Evolutionary conservation across 2,797 vertebrate species (phyloP).

Genomic region (Eospalax fontanierii): DNA sequence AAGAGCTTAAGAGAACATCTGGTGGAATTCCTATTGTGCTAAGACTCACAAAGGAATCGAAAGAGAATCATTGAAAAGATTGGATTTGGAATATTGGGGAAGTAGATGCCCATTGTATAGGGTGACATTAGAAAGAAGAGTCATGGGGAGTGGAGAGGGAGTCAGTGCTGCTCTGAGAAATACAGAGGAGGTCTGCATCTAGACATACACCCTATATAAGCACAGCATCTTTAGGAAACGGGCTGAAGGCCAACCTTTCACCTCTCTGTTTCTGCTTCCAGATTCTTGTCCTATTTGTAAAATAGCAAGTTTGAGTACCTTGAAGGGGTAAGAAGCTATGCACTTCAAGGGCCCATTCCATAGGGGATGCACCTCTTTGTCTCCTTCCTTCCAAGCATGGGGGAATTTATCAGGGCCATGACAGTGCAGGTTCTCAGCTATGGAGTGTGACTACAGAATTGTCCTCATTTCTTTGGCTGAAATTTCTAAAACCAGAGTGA

Average conservation of each 20-base stretch:
- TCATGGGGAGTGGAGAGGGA: not conserved
- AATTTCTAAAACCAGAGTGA: slow-evolving; percentile 66
- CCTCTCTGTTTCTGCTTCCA: not conserved
- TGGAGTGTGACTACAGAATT: slow-evolving; percentile 38
- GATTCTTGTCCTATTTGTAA: slow-evolving; percentile 21
- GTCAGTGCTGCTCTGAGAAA: not conserved
- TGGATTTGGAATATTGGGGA: not conserved
- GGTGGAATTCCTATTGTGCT: not conserved
- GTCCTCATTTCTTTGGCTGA: slow-evolving; percentile 58
- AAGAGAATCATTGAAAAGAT: not conserved
- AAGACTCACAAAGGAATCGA: not conserved
- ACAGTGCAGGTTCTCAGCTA: slow-evolving; percentile 26
- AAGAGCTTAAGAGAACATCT: not conserved
- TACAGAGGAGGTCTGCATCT: not conserved
- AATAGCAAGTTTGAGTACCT: not conserved
- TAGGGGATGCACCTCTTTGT: slow-evolving; percentile 1
- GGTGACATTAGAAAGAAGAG: not conserved
- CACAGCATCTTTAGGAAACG: not conserved
- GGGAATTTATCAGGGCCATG: slow-evolving; percentile 20
- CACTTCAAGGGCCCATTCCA: not conserved
- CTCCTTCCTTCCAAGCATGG: slow-evolving; percentile 17
- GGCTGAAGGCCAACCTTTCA: not conserved
- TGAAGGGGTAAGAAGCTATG: not conserved
- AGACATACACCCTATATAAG: not conserved
- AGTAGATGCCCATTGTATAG: not conserved